phyloP scores from a whole-genome alignment of 2,888 invertebrate species.

The Ferdinandea cuprea region DNA sequence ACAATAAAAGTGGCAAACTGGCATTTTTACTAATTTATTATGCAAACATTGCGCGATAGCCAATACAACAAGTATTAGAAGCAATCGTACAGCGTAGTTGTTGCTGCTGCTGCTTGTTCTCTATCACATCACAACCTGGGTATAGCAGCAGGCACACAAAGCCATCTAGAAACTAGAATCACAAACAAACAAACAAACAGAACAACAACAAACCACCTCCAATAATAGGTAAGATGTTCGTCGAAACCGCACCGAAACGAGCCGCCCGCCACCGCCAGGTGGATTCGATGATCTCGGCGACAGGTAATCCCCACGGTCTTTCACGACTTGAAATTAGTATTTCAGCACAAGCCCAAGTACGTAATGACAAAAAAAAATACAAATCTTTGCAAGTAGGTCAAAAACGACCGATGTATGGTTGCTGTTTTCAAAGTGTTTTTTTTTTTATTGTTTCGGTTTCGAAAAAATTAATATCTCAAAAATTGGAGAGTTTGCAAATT shows the following conservation, averaged over 20 bases:
- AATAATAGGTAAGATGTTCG: conserved; percentile 60
- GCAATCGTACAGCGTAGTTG: conserved; percentile 59
- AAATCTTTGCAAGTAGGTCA: conserved; percentile 61
- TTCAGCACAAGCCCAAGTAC: conserved; percentile 34
- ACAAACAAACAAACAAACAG: conserved; percentile 28
- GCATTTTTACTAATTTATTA: conserved; percentile 73
- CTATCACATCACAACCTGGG: conserved; percentile 30
- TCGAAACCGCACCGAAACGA: conserved; percentile 41
- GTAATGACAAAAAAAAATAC: conserved; percentile 17
- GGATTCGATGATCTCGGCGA: conserved; percentile 64
- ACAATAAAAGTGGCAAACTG: conserved; percentile 59
- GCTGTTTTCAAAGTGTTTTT: neutral
- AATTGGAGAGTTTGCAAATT: conserved; percentile 1
- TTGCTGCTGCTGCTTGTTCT: conserved; percentile 18
- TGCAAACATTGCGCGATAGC: conserved; percentile 71
- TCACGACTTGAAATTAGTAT: conserved; percentile 49
- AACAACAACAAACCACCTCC: conserved; percentile 56
- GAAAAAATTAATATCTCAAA: conserved; percentile 1
- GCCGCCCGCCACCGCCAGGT: no score
- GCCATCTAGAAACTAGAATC: conserved; percentile 38
- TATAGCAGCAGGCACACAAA: conserved; percentile 38
- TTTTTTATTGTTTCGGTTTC: no score
- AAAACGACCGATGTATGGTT: conserved; percentile 22
- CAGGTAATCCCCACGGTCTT: conserved; percentile 62
- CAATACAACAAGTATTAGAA: conserved; percentile 36